Evolutionary conservation across 2,113 vertebrate species (phyloP).

Genomic region (Festucalex cinctus): DNA sequence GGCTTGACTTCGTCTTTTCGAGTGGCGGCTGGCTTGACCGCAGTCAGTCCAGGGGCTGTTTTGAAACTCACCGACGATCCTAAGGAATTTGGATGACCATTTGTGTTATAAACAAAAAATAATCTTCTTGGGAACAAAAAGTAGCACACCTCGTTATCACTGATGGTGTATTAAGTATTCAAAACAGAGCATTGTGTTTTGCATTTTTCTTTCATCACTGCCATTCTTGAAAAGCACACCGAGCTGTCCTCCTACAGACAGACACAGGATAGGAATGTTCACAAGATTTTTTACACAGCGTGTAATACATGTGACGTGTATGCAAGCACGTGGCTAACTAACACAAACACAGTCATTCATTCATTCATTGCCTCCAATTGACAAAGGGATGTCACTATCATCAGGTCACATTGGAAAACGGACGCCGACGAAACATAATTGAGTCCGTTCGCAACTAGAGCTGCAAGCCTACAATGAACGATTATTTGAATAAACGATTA

Average conservation of each 20-base stretch:
- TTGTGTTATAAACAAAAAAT: neutral
- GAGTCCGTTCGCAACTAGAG: neutral
- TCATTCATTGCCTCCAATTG: constrained; percentile 38
- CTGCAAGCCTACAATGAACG: too few relatives aligned
- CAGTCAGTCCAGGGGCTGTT: neutral
- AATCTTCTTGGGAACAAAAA: neutral
- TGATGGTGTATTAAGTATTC: neutral
- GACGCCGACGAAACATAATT: constrained; percentile 11
- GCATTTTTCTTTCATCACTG: neutral
- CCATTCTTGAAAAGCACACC: neutral
- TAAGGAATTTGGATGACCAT: neutral
- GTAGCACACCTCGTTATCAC: too few relatives aligned
- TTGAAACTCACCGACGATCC: neutral
- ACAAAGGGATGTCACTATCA: constrained; percentile 31
- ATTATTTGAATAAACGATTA: too few relatives aligned
- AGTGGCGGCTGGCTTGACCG: too few relatives aligned
- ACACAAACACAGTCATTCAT: constrained; percentile 22
- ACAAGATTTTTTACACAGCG: neutral
- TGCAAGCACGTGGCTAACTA: constrained; percentile 3
- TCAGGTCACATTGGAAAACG: constrained; percentile 32
- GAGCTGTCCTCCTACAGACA: neutral
- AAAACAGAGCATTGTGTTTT: neutral
- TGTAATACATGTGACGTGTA: constrained; percentile 9
- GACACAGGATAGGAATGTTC: neutral
- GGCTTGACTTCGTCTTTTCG: too few relatives aligned